These are phyloP conservation scores for Typhlomys cinereus DNA, from an alignment of 2,113 vertebrate genomes.

Conservation along the genomic window DNA sequence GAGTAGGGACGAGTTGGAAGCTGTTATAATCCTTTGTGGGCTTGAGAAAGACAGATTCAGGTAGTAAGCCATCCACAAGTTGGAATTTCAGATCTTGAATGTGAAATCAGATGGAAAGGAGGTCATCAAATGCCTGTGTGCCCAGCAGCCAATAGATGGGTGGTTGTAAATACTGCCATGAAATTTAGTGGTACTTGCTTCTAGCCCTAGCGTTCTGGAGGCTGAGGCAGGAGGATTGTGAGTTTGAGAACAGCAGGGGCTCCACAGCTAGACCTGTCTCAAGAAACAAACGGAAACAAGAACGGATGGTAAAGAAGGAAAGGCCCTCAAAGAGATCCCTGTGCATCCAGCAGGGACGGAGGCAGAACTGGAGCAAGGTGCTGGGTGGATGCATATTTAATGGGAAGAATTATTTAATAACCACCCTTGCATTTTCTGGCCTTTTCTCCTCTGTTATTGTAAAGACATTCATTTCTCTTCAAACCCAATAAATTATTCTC, in stretches of 20 bases:
- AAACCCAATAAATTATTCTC: conserved; percentile 80
- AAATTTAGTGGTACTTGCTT: not conserved
- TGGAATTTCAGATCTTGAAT: not conserved
- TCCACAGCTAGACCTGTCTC: not conserved
- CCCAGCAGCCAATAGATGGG: not conserved
- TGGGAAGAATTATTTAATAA: conserved; percentile 59
- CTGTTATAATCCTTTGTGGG: not conserved
- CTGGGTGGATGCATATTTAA: not conserved
- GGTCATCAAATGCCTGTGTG: not conserved
- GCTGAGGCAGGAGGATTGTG: not conserved
- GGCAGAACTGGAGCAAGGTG: not conserved
- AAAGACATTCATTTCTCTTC: conserved; percentile 75
- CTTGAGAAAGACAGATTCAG: not conserved
- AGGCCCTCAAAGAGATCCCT: not conserved
- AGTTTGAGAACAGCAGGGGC: not conserved
- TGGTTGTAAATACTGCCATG: not conserved
- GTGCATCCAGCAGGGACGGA: not conserved
- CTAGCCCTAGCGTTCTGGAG: not conserved
- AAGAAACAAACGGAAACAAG: not conserved
- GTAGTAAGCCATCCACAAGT: not conserved
- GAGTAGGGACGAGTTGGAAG: not conserved
- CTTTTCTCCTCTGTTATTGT: conserved; percentile 70
- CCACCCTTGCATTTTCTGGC: conserved; percentile 40
- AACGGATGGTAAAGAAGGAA: not conserved
- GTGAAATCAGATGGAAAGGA: not conserved